Evolutionary conservation across 92 coral and sea anemone species (phyloP), one percentile per base, ranked within the genome.

Genomic region (Virgularia gustaviana): DNA sequence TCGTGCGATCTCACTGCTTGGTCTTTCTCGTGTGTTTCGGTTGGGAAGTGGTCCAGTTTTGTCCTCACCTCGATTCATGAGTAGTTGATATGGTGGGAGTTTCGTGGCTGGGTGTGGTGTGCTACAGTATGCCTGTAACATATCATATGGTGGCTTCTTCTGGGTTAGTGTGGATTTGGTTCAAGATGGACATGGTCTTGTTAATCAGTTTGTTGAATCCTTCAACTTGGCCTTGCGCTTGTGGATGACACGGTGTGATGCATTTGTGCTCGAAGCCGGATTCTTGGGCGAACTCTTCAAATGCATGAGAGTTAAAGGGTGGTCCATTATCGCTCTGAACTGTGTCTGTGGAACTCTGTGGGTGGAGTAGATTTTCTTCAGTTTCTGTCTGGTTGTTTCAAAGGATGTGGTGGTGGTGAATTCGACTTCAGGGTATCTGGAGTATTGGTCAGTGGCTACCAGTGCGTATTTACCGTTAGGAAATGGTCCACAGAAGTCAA

Each of bases 191-290:
- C 8, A 56, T 63, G 9, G 73, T 85, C 70, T 85, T 80, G 75
- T 85, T 85, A 4, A 80, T 71, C 32, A 62, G 85, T 49, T 84
- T 84, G 65, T 71, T 83, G 71, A 83, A 83, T 3, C 81, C 78
- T 67, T 84, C 88, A 9, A 84, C 85, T 54, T 73, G 88, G 43
- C 88, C 88, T 49, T 79, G 81, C 36, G 85, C 81, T 58, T 84
- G 79, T 19, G 85, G 75, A 28, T 84, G 85, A 38, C 66, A 49
- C 8, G 81, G 78, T 29, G 85, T 84, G 43, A 84, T 36, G 28
- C 62, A 49, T 59, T 79, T 84, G 85, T 80, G 85, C 8, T 65
- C 49, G 51, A 84, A 75, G 25, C 79, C 85, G 22, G 58, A 51
- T 70, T 80, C 82, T 0, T 31, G 36, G 3, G 81, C 81, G 20